These are phyloP conservation scores for Cydia amplana DNA, from an alignment of 1,140 invertebrate species.

Conservation along the genomic window DNA sequence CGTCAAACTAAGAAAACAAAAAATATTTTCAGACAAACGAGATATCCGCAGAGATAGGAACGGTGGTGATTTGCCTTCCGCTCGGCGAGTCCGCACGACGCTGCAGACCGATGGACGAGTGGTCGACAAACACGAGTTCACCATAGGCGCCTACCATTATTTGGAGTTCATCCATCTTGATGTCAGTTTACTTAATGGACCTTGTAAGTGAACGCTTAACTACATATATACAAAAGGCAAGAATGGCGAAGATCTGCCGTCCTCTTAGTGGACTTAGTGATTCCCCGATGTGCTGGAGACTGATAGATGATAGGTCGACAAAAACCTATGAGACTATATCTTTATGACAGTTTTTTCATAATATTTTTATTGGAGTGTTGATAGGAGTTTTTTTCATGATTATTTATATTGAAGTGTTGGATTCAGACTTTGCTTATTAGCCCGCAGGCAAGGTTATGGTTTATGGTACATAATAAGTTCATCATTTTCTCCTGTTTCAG, in stretches of 20 bases:
- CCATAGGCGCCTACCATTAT: constrained; percentile 46
- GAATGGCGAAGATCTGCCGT: not conserved
- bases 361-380: too few species aligned
- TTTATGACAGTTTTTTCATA: too few species aligned
- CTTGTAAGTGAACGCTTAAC: constrained; percentile 42
- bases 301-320: not conserved
- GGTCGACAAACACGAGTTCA: constrained; percentile 49
- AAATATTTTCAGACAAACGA: constrained; percentile 38
- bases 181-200: constrained; percentile 48
- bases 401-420: too few species aligned
- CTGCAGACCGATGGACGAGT: constrained; percentile 79
- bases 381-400: too few species aligned
- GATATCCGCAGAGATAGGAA: constrained; percentile 60
- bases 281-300: not conserved
- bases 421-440: too few species aligned
- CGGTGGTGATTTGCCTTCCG: constrained; percentile 84
- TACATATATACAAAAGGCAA: not conserved
- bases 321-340: too few species aligned
- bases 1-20: too few species aligned
- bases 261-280: not conserved
- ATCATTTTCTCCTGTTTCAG: constrained; percentile 39
- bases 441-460: not conserved
- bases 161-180: constrained; percentile 52
- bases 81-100: constrained; percentile 84
- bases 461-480: not conserved